Conservation (phyloP, 2,113 vertebrate genomes). For the Arvicanthis niloticus region DNA sequence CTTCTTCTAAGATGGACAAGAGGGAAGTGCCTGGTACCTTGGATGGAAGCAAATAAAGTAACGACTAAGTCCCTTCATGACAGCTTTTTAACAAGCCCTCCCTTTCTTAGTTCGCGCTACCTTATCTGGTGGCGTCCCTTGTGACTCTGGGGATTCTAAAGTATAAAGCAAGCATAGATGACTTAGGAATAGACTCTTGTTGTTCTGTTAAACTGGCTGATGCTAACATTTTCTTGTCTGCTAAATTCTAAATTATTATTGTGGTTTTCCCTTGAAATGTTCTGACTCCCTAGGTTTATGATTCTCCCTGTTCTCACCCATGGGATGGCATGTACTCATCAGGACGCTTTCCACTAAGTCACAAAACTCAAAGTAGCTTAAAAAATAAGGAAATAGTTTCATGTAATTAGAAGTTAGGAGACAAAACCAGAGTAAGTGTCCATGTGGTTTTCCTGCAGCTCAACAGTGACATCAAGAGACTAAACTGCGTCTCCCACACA, state of each 20-base stretch:
- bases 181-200: neutral
- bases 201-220: neutral
- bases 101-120: neutral
- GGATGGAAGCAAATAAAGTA: neutral
- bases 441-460: neutral
- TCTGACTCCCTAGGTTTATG: neutral
- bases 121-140: neutral
- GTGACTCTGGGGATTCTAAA: neutral
- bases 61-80: neutral
- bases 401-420: neutral
- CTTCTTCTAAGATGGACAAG: neutral
- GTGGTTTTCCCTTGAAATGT: neutral
- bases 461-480: conserved; percentile 14
- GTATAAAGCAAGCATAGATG: neutral
- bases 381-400: neutral
- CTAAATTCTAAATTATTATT: neutral
- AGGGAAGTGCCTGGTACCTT: neutral
- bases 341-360: neutral
- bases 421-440: neutral
- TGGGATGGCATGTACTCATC: neutral
- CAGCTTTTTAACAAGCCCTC: neutral
- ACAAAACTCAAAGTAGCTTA: neutral
- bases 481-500: neutral
- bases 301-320: neutral
- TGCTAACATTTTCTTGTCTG: neutral